Evolutionary conservation across 2,797 vertebrate genomes (phyloP).

Genomic region (Eleutherodactylus coqui): DNA sequence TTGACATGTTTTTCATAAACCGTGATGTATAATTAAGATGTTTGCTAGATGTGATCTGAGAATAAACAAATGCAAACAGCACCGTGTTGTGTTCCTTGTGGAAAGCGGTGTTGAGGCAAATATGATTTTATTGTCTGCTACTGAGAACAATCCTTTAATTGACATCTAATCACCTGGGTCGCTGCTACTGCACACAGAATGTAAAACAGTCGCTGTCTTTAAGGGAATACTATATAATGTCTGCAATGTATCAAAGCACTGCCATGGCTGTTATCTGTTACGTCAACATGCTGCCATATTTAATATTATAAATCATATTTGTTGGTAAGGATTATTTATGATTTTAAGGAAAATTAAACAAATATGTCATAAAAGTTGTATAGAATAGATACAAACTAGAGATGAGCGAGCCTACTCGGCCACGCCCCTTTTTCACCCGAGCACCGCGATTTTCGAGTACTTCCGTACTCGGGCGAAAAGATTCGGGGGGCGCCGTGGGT

Average conservation of each 20-base stretch:
- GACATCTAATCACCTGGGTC: constrained; percentile 36
- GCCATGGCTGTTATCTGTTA: neutral
- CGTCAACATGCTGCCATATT: neutral
- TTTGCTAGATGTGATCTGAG: constrained; percentile 44
- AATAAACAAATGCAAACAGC: constrained; percentile 48
- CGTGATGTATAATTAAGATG: constrained; percentile 56
- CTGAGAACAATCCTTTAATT: constrained; percentile 47
- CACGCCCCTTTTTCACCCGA: no score
- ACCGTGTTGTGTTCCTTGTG: constrained; percentile 14
- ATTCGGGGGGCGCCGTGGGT: no score
- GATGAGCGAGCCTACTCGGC: no score
- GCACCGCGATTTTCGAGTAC: no score
- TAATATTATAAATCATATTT: neutral
- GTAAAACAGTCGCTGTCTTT: neutral
- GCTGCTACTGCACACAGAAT: constrained; percentile 22
- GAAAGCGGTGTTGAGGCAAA: constrained; percentile 7
- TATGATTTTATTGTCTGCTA: constrained; percentile 38
- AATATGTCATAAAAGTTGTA: neutral
- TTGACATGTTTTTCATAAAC: constrained; percentile 44
- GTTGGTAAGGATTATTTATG: neutral
- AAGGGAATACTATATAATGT: neutral
- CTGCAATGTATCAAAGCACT: neutral
- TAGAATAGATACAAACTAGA: neutral
- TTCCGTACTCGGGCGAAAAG: no score
- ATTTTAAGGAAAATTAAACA: neutral